These are phyloP conservation scores for Bilobella aurantiaca DNA, from an alignment of 1,140 invertebrate genomes.

Conservation along the genomic window DNA sequence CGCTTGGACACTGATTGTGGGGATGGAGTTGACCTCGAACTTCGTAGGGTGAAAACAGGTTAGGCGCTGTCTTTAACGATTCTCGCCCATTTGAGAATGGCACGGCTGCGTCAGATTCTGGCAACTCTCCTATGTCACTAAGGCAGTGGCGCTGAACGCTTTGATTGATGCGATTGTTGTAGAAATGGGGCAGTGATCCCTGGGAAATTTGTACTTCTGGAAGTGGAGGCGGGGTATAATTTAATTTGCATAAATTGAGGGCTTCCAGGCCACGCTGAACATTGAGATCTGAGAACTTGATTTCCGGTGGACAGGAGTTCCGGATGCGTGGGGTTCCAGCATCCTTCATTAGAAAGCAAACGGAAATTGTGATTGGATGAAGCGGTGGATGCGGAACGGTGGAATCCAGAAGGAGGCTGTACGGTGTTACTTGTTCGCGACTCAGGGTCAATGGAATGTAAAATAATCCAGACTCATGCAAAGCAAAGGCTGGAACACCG, in stretches of 20 bases:
- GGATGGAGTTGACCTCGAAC: not conserved
- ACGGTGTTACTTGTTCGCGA: conserved; percentile 58
- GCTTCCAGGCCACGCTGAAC: not conserved
- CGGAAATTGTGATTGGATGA: conserved; percentile 82
- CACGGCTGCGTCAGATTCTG: too few species aligned
- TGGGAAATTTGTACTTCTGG: too few species aligned
- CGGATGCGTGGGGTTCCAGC: not conserved
- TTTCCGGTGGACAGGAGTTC: not conserved
- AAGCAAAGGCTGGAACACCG: conserved; percentile 63
- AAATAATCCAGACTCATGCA: conserved; percentile 75
- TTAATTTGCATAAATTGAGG: not conserved
- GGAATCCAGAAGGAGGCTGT: conserved; percentile 45
- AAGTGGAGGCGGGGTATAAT: too few species aligned
- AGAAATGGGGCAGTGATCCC: too few species aligned
- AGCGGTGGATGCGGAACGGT: conserved; percentile 50
- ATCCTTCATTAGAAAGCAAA: conserved; percentile 52
- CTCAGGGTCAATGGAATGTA: conserved; percentile 85
- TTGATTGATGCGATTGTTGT: too few species aligned
- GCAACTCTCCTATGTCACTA: too few species aligned
- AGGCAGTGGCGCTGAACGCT: too few species aligned
- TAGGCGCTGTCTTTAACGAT: too few species aligned
- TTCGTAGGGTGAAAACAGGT: too few species aligned
- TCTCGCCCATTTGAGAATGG: too few species aligned
- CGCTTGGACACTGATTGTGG: too few species aligned
- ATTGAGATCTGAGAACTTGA: not conserved